Evolutionary conservation across 2,113 vertebrate species (phyloP), one percentile per base, ranked within the genome.

Genomic region (Gambusia affinis): DNA sequence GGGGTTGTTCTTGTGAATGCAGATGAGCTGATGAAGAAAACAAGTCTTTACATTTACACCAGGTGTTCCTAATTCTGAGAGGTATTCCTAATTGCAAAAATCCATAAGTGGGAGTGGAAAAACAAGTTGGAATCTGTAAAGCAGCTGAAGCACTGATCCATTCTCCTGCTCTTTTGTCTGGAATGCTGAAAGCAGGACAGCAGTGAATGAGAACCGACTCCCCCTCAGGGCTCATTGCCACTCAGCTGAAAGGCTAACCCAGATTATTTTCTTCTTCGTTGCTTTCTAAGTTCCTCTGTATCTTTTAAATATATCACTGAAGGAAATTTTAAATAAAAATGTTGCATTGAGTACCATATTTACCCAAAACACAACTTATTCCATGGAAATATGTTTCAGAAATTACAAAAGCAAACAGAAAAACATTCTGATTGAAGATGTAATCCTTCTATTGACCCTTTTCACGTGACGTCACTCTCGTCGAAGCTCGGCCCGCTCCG

Each of bases 151-250:
- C 44, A 19, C 44, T 47, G 44, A 47, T 47, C 44, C 44, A 35
- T 66, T 57, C 10, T 67, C 31, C 35, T n/a, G 17, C 67, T 3
- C 10, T 6, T 4, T 60, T 72, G 54, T 63, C 60, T 80, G 61
- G 14, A 7, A 4, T 37, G 47, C 47, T 47, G 60, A 70, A 51
- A 73, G 64, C 70, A 54, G 31, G 73, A 72, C 69, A 79, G 39
- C 7, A 29, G 75, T 84, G 44, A 83, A 75, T 69, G 78, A 79
- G 77, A 83, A 28, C 67, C 70, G 61, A 79, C 17, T 15, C 14
- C 39, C 39, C 39, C 39, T 15, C 5, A 47, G 44, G 44, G 44
- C 17, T 64, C 72, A 47, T 29, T 80, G 54, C 35, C 60, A 24
- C 72, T 70, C 51, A 33, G 65, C 27, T 67, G 12, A 76, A 72